These are phyloP conservation scores for Balaeniceps rex DNA, from an alignment of 2,113 vertebrate species.

Conservation along the genomic window DNA sequence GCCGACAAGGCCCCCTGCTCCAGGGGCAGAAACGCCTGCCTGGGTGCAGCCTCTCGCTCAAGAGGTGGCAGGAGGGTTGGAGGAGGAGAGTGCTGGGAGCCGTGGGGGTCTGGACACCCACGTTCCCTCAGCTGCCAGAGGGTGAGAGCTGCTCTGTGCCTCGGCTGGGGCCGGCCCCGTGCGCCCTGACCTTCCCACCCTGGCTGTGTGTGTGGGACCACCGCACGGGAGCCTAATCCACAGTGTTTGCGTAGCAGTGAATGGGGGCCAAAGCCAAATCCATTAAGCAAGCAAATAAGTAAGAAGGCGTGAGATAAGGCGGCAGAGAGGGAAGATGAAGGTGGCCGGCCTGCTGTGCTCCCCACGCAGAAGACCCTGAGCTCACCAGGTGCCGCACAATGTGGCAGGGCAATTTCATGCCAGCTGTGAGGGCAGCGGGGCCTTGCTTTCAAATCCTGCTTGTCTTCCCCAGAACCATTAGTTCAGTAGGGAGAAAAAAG, in stretches of 20 bases:
- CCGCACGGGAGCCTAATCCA: neutral
- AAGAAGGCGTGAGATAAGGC: neutral
- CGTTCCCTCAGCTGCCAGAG: neutral
- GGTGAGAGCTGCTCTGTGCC: neutral
- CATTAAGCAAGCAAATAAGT: neutral
- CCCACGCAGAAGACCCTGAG: neutral
- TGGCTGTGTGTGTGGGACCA: neutral
- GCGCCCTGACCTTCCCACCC: neutral
- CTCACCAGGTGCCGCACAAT: neutral
- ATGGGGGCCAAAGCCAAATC: neutral
- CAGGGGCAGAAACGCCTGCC: neutral
- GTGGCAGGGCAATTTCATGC: neutral
- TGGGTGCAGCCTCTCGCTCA: neutral
- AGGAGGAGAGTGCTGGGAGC: neutral
- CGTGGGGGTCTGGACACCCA: fast-evolving
- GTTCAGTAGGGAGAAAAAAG: fast-evolving
- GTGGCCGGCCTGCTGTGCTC: neutral
- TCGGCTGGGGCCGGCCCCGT: neutral
- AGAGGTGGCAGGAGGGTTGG: neutral
- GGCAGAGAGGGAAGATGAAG: neutral
- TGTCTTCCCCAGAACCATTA: neutral
- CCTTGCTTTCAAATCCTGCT: neutral
- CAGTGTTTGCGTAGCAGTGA: neutral
- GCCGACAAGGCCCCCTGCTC: neutral
- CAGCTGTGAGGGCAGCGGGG: neutral